phyloP scores from a whole-genome alignment of 2,888 invertebrate species.

The Tortrix viridana region DNA sequence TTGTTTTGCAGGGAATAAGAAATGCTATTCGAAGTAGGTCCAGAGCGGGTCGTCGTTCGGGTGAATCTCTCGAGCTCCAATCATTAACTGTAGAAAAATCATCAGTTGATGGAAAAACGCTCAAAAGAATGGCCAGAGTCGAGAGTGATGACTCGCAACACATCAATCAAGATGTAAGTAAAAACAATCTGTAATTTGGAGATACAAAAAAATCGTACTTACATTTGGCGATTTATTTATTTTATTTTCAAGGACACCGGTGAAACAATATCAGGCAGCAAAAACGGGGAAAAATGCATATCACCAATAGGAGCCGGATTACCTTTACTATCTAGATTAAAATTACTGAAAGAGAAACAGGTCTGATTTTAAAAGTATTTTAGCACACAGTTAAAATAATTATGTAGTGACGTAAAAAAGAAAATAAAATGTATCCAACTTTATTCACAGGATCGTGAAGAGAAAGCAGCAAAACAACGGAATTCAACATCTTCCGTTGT shows the following conservation, averaged over 20 bases:
- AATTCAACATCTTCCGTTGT: constrained; percentile 67
- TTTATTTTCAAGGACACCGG: constrained; percentile 67
- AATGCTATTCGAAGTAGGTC: constrained; percentile 85
- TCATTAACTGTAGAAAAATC: constrained; percentile 71
- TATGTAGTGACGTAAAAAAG: background rate
- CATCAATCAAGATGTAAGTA: constrained; percentile 63
- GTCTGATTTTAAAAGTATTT: constrained; percentile 58
- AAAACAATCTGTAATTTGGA: background rate
- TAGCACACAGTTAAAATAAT: background rate
- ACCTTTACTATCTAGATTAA: constrained; percentile 90
- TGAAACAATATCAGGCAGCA: constrained; percentile 69
- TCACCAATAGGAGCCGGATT: constrained; percentile 94
- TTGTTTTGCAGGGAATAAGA: constrained; percentile 78
- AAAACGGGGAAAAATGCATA: constrained; percentile 85
- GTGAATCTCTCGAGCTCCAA: constrained; percentile 87
- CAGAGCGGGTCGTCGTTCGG: constrained; percentile 80
- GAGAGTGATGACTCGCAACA: constrained; percentile 88
- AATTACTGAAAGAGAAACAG: constrained; percentile 93
- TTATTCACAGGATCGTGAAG: constrained; percentile 74
- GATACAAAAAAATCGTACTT: too few relatives aligned
- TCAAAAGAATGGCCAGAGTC: constrained; percentile 90
- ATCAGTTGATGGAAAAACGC: constrained; percentile 77
- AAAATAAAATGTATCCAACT: background rate
- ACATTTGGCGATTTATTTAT: background rate
- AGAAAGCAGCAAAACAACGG: constrained; percentile 78